Base-by-base conservation (phyloP, 2,888 invertebrate genomes). In the Kryphioiulus occultus region DNA sequence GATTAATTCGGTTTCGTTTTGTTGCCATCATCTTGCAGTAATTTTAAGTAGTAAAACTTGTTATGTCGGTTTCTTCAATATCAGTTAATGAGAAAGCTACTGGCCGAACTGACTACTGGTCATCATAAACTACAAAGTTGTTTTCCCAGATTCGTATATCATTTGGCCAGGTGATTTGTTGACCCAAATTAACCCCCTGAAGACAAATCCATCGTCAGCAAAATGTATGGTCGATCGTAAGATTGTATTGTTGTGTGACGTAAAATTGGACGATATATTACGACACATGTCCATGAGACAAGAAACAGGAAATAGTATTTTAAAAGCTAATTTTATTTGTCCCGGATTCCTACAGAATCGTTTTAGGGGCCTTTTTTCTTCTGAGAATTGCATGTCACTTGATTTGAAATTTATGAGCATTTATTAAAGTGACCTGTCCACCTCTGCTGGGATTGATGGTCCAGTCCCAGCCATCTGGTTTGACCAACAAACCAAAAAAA, bases 381-480 rank as follows among this genome's bases (percentile, higher is more conserved):
- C 53, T 4, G 53, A 53, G 53, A 53, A 53, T 53, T 53, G 68
- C 26, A 68, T 68, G 68, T 26, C 68, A 26, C 68, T 68, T 3
- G 68, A 68, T 68, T 68, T 68, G 68, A 68, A 68, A 68, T 68
- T n/a, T 68, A 68, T 68, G 68, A 26, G 26, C 2, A 68, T 68
- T 68, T 68, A 68, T 68, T 26, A 68, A 68, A 68, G 68, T 68
- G 68, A 68, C 68, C 68, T 68, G 68, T 68, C 26, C 68, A 26
- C 68, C 68, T 68, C 68, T 68, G 22, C 3, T n/a, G n/a, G 26
- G 68, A 68, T 68, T 68, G 68, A 68, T 68, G 68, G 68, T 26
- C 26, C 3, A 26, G 26, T 26, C 26, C 3, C 26, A 15, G 68
- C 68, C 68, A 68, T 68, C 22, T 26, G 68, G 26, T 68, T 22